A percentile compares a stretch with the other conserved stretches of the same genome.
phyloP scores from a whole-genome alignment of 2,797 vertebrate genomes.

The Helostoma temminkii region DNA sequence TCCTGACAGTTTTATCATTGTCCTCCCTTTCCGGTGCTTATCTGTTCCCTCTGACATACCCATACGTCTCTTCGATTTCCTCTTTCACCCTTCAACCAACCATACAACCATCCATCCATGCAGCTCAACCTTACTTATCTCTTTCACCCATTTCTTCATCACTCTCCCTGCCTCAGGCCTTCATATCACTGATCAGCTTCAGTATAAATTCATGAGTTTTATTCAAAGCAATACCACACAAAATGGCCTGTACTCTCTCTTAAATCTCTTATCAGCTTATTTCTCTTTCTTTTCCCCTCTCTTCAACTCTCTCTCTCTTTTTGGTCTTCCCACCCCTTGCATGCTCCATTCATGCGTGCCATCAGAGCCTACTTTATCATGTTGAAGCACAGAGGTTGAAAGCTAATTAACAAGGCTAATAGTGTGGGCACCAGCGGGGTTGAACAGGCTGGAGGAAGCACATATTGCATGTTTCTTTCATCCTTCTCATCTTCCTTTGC shows the following conservation, averaged over 20 bases:
- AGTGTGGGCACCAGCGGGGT: slow-evolving; percentile 34
- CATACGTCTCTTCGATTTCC: slow-evolving; percentile 52
- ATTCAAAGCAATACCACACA: slow-evolving; percentile 1
- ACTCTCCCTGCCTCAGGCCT: background rate
- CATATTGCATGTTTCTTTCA: slow-evolving; percentile 35
- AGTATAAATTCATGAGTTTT: slow-evolving; percentile 10
- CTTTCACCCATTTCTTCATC: slow-evolving; percentile 20
- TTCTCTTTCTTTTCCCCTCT: slow-evolving; percentile 3
- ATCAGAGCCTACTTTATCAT: slow-evolving; percentile 58
- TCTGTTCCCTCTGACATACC: slow-evolving; percentile 46
- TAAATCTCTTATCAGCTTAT: background rate
- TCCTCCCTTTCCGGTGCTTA: slow-evolving; percentile 45
- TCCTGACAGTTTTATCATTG: slow-evolving; percentile 13
- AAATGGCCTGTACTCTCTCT: slow-evolving; percentile 1
- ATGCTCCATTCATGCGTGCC: slow-evolving; percentile 47
- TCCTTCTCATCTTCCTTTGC: slow-evolving; percentile 28
- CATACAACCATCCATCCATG: slow-evolving; percentile 32
- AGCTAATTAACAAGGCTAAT: slow-evolving; percentile 73
- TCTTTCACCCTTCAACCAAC: slow-evolving; percentile 58
- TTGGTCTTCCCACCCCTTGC: background rate
- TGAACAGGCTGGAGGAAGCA: slow-evolving; percentile 15
- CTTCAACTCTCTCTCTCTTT: background rate
- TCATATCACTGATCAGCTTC: slow-evolving; percentile 10
- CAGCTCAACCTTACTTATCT: slow-evolving; percentile 38
- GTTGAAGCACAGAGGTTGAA: slow-evolving; percentile 58